phyloP scores from a whole-genome alignment of 2,113 vertebrate genomes.

The Callospermophilus lateralis region DNA sequence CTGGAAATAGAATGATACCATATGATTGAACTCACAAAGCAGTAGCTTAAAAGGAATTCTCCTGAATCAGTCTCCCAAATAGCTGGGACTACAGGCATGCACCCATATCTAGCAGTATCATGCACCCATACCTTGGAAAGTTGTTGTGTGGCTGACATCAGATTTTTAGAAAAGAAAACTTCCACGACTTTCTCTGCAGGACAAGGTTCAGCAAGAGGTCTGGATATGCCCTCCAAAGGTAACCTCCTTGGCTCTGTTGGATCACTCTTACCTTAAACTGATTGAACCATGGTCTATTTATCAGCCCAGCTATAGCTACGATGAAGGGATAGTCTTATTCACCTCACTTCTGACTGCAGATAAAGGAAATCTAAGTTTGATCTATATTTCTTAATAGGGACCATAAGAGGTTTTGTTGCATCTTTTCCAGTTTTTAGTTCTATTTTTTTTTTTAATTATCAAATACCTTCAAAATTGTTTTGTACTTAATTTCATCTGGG shows the following conservation, averaged over 20 bases:
- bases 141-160: not conserved
- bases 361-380: conserved; percentile 22
- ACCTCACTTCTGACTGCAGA: conserved; percentile 10
- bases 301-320: not conserved
- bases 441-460: conserved; percentile 24
- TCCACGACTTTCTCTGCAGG: conserved; percentile 7
- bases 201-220: not conserved
- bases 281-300: conserved; percentile 41
- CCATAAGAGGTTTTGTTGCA: not conserved
- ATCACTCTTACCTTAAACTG: conserved; percentile 33
- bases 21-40: not conserved
- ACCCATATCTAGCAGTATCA: not conserved
- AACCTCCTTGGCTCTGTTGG: not conserved
- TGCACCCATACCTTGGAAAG: not conserved
- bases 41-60: not conserved
- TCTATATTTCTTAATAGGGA: not conserved
- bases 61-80: not conserved
- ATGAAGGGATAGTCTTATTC: not conserved
- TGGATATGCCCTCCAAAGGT: not conserved
- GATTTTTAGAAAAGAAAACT: conserved; percentile 43
- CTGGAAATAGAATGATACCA: not conserved
- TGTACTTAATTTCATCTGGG: conserved; percentile 40
- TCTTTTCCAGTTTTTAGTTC: conserved; percentile 49
- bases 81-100: not conserved
- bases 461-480: conserved; percentile 53